Evolutionary conservation across 2,113 vertebrate genomes (phyloP).

Genomic region (Chamaetylas fuelleborni): DNA sequence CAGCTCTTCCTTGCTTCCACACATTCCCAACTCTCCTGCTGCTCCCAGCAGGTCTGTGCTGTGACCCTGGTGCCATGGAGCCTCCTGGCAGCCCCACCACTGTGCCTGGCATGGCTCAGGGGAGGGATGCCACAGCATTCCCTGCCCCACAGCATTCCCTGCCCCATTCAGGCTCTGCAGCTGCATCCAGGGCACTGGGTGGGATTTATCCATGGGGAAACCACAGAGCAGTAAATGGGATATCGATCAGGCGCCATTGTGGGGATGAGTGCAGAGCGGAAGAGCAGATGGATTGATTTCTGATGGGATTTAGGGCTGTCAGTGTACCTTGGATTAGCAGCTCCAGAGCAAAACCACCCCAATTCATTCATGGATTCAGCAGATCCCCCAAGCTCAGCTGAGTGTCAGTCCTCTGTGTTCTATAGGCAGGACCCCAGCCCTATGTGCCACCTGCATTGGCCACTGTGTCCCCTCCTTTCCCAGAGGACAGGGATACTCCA

Average conservation of each 20-base stretch:
- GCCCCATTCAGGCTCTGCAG: background rate
- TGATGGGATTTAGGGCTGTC: background rate
- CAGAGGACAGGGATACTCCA: background rate
- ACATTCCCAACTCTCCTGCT: background rate
- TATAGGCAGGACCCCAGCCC: background rate
- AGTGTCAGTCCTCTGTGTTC: background rate
- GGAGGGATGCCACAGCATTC: background rate
- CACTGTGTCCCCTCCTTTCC: background rate
- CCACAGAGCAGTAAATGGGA: background rate
- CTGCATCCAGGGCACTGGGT: rapidly evolving
- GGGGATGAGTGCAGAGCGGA: background rate
- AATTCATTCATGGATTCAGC: background rate
- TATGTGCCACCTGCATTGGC: background rate
- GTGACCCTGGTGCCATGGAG: background rate
- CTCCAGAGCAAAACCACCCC: background rate
- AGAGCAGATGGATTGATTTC: background rate
- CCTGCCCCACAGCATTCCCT: background rate
- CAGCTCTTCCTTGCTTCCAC: background rate
- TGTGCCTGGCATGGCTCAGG: background rate
- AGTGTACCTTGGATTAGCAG: background rate
- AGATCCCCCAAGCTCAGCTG: background rate
- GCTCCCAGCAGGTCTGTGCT: background rate
- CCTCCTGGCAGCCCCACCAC: background rate
- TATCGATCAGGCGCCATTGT: background rate
- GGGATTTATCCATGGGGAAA: background rate